Evolutionary conservation across 2,797 vertebrate species (phyloP), one percentile per base, ranked within the genome.

Genomic region (Danio albolineatus): DNA sequence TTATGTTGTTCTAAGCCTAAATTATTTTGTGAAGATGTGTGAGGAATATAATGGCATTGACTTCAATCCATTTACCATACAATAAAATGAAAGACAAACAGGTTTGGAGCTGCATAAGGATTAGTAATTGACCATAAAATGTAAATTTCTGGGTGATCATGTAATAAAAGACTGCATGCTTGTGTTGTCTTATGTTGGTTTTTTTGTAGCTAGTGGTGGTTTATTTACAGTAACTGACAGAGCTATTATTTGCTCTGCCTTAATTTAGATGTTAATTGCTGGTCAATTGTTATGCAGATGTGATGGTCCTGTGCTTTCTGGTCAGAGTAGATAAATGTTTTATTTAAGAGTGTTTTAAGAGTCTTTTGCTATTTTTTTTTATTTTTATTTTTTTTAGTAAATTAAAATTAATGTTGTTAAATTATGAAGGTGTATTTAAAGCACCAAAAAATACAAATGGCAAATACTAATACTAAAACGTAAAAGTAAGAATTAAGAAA

Each of bases 201-300:
- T 28, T 66, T 7, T 7, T 48, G 10, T 39, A 21, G 7, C 12
- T 41, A 53, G 10, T 43, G 46, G 53, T 4, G 2, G 2, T 19
- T 9, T 53, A 28, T 71, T 54, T 79, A 51, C 46, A 17, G 13
- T 43, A 61, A 71, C 17, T 61, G 36, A 44, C 17, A 12, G 43
- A 61, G 66, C n/a, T n/a, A 39, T 51, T 78, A 43, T 71, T 51
- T 43, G 56, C 53, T 39, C 8, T 2, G 62, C 53, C 28, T 39
- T n/a, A 0, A 44, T 28, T 61, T 70, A 46, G 19, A 78, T 51
- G 56, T 16, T 60, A 59, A 78, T 51, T 69, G 60, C n/a, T 61
- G 6, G 60, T 19, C 14, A 5, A n/a, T 70, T 70, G 66, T 36
- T 43, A 43, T 44, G 46, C 66, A 43, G 44, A 71, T 71, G 44